Evolutionary conservation across 2,113 vertebrate genomes (phyloP), one percentile per base, ranked within the genome.

Genomic region (Pituophis catenifer): DNA sequence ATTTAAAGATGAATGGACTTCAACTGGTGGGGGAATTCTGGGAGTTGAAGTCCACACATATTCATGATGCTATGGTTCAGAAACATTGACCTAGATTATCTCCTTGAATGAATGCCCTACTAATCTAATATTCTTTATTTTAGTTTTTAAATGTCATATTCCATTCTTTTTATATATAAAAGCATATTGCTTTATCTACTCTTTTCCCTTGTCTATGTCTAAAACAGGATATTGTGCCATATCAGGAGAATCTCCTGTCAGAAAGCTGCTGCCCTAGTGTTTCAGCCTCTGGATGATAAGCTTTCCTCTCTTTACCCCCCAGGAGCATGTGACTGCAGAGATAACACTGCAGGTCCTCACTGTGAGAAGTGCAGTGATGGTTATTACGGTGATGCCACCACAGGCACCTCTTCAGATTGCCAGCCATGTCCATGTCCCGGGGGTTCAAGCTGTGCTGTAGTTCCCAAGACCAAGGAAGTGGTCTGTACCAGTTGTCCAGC

Each of bases 401-500:
- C 81, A 0, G 99, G 99, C n/a, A 98, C 97, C 0, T 65, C 98
- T 1, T 95, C 92, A 0, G 99, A 99, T 96, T 99, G 99, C 95
- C 96, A 98, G 93, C 97, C 98, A 0, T 99, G 99, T 65, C 99
- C 99, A 0, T 99, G 99, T 90, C 99, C 99, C 0, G 96, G 97
- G 0, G 97, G 97, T 52, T 98, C 99, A 0, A 99, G 98, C 91
- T 99, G 99, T 92, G 99, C 99, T 0, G 86, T 98, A 0, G 98
- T 99, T 26, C 99, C 98, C 24, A 98, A 97, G 94, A 99, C 98
- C 0, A 98, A 96, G 95, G 99, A 99, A 97, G 98, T 99, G 92
- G 99, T 99, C 75, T 99, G 99, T 95, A 99, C 99, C 96, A 99
- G 98, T 97, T 99, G 99, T 91, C 99, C 99, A 0, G 24, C 97